Evolutionary conservation across 2,113 vertebrate species (phyloP), one percentile per base, ranked within the genome.

Genomic region (Perognathus longimembris): DNA sequence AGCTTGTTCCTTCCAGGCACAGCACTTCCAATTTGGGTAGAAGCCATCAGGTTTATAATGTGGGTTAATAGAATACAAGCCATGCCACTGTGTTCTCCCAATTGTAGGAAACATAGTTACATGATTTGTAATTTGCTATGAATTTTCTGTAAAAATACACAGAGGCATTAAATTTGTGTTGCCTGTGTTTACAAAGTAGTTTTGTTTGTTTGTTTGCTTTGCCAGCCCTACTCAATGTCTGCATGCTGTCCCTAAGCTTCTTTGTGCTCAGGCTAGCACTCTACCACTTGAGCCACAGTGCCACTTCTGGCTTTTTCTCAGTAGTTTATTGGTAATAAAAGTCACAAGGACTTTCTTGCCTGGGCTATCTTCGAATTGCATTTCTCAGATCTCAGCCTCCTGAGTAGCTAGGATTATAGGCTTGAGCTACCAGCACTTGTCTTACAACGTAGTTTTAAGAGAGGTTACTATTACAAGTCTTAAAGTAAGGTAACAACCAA

Each of bases 41-140:
- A 74, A 90, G 89, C 82, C 93, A 89, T 80, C 36, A 75, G 30
- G 73, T 78, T 92, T 63, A 85, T 69, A 81, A 1, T 36, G 85
- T 63, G 54, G 45, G 82, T 32, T 75, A 57, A 18, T 21, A 54
- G 79, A 77, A 79, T 57, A 88, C 22, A 94, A 94, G 96, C 73
- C 66, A 32, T 34, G 57, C 63, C 45, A 57, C 80, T 81, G 63
- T 84, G 38, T 34, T 45, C n/a, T 73, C 50, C 78, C 76, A 90
- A 34, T 11, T 79, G 80, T 40, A 88, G 89, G 50, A 66, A 42
- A 85, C 34, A n/a, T 36, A 40, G 67, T 24, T 61, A 95, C 6
- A 42, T 28, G 36, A 90, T 30, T 36, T 61, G 75, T 22, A 74
- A 71, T 67, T 76, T 88, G 59, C 57, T 86, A 34, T 40, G 40